Evolutionary conservation across 2,888 invertebrate species (phyloP), one percentile per base, ranked within the genome.

Genomic region (Lepidochitona cinerea): DNA sequence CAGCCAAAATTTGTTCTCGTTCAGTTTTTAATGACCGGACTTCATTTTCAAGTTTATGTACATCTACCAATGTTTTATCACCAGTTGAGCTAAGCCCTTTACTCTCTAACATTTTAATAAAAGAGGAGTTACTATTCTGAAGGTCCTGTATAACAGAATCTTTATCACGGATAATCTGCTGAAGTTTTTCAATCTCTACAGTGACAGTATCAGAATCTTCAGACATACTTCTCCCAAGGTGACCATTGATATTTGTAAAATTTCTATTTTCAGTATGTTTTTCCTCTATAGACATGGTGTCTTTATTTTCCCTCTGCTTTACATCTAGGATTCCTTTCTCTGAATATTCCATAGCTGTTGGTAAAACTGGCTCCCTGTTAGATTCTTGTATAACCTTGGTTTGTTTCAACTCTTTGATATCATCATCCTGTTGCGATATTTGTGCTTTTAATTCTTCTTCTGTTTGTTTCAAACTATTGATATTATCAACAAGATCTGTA

Each of bases 1-100:
- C 88, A 32, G 89, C 87, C 78, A 91, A 82, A 80, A 91, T 89
- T 79, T 91, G 89, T 68, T 90, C 89, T 70, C 85, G 86, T 78
- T 91, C 91, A 35, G 84, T 76, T 68, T 86, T 84, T 36, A 89
- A 75, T 23, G 76, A 70, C 49, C 82, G 81, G 6, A 87, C 79
- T 75, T 89, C 88, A 71, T 83, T 84, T 78, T 88, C 85, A 53
- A 89, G 78, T 74, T 82, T 84, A 71, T 88, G 86, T 6, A 87
- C 70, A 35, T 87, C 84, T 36, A 85, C 73, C n/a, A 86, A 66
- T 32, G 80, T 78, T 52, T 77, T 77, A 71, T 86, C 84, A 6
- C 85, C 85, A 26, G 78, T 74, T 36, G 77, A 67, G 4, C 79
- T 75, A 35, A 84, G 59, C 7, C 85, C 83, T 49, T 84, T 83